Conservation (phyloP, 92 coral and sea anemone species). For the Zoanthus gigantus region DNA sequence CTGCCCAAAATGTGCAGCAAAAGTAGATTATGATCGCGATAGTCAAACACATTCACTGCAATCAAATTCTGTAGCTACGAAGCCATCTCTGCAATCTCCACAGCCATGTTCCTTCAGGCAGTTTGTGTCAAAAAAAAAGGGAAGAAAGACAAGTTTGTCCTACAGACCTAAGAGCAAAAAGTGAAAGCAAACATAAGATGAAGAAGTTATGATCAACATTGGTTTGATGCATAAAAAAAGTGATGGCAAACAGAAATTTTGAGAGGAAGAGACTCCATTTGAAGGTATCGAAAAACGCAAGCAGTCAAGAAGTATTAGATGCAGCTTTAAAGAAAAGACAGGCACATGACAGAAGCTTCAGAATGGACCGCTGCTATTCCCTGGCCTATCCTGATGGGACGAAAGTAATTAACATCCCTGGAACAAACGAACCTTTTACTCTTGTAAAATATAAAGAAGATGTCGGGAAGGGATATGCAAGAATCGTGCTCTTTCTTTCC, state of each 20-base stretch:
- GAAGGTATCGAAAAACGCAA: conserved; percentile 28
- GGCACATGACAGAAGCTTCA: conserved; percentile 37
- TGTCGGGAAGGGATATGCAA: conserved; percentile 33
- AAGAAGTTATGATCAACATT: conserved; percentile 27
- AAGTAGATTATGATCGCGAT: background rate
- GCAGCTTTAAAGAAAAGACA: conserved; percentile 39
- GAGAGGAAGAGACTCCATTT: conserved; percentile 44
- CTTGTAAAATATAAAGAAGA: background rate
- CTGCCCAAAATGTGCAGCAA: background rate
- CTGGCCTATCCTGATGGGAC: conserved; percentile 41
- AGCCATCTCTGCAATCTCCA: background rate
- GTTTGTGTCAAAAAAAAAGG: background rate
- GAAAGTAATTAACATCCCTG: conserved; percentile 36
- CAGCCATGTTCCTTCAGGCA: conserved; percentile 9
- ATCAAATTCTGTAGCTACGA: too few relatives aligned
- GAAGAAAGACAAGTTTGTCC: conserved; percentile 22
- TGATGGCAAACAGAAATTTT: conserved; percentile 11
- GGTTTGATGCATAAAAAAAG: conserved; percentile 27
- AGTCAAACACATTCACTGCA: too few relatives aligned
- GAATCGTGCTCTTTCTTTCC: conserved; percentile 21
- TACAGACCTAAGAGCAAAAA: conserved; percentile 41
- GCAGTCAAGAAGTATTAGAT: conserved; percentile 16
- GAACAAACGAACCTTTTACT: conserved; percentile 45
- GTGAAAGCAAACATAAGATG: conserved; percentile 23
- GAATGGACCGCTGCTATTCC: conserved; percentile 16